These are phyloP conservation scores for Phodopus roborovskii DNA, from an alignment of 2,113 vertebrate genomes.

Conservation along the genomic window DNA sequence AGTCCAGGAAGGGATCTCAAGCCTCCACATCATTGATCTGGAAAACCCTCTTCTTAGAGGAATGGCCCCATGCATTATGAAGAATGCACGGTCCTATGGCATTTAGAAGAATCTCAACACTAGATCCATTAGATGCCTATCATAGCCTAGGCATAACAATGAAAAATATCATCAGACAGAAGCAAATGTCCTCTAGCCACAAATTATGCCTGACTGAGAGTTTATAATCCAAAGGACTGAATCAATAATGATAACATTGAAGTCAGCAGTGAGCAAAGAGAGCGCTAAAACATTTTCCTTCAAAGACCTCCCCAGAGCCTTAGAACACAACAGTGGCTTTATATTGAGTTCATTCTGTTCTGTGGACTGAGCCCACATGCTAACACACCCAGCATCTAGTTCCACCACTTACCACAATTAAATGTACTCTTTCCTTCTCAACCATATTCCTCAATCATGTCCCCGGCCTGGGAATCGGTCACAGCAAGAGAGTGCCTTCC, in stretches of 20 bases:
- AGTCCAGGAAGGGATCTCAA: neutral
- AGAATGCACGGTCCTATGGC: neutral
- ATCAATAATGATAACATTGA: conserved; percentile 28
- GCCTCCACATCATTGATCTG: neutral
- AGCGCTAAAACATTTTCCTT: neutral
- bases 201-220: neutral
- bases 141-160: neutral
- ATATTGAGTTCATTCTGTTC: neutral
- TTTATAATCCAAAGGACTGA: neutral
- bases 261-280: neutral
- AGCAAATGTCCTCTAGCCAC: neutral
- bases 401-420: neutral
- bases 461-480: neutral
- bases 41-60: neutral
- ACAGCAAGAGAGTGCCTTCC: too few species aligned
- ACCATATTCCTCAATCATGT: neutral
- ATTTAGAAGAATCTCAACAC: neutral
- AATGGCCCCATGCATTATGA: neutral
- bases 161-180: neutral
- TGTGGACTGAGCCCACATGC: neutral
- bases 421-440: neutral
- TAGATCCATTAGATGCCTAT: neutral
- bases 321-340: neutral
- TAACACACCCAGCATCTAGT: neutral
- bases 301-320: neutral